These are phyloP conservation scores for Pyrgus malvae DNA, from an alignment of 2,888 invertebrate species.

Conservation along the genomic window DNA sequence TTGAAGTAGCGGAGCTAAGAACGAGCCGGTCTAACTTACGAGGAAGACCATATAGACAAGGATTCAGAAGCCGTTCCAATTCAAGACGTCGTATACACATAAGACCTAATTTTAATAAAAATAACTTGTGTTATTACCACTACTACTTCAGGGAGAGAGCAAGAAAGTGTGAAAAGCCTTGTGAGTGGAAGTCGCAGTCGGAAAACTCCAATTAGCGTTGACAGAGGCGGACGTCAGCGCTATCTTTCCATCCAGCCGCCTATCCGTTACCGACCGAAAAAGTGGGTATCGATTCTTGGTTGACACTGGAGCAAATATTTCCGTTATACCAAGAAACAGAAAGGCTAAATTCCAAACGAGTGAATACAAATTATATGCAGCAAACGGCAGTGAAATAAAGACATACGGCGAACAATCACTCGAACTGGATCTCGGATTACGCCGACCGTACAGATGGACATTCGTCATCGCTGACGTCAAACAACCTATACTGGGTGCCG, in stretches of 20 bases:
- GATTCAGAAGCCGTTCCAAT: background rate
- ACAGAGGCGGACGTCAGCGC: slow-evolving; percentile 1
- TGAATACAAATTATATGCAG: slow-evolving; percentile 26
- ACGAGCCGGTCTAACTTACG: too few species aligned
- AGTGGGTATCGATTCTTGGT: slow-evolving; percentile 1
- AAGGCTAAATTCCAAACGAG: background rate
- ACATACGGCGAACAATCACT: slow-evolving; percentile 28
- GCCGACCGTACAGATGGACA: slow-evolving; percentile 24
- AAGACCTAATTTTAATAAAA: background rate
- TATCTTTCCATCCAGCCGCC: background rate
- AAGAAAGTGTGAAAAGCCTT: background rate
- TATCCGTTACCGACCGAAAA: background rate
- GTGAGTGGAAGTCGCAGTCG: too few species aligned
- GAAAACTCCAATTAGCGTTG: background rate
- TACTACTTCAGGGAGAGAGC: background rate
- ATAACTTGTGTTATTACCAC: background rate
- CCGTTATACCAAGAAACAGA: background rate
- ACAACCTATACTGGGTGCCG: slow-evolving; percentile 28
- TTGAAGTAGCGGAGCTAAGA: too few species aligned
- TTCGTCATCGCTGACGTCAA: slow-evolving; percentile 27
- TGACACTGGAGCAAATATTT: slow-evolving; percentile 4
- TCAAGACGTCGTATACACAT: background rate
- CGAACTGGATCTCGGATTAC: slow-evolving; percentile 22
- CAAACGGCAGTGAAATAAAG: slow-evolving; percentile 28
- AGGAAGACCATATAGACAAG: too few species aligned